Base-by-base conservation (phyloP, 2,888 invertebrate species). In the Orgyia antiqua region DNA sequence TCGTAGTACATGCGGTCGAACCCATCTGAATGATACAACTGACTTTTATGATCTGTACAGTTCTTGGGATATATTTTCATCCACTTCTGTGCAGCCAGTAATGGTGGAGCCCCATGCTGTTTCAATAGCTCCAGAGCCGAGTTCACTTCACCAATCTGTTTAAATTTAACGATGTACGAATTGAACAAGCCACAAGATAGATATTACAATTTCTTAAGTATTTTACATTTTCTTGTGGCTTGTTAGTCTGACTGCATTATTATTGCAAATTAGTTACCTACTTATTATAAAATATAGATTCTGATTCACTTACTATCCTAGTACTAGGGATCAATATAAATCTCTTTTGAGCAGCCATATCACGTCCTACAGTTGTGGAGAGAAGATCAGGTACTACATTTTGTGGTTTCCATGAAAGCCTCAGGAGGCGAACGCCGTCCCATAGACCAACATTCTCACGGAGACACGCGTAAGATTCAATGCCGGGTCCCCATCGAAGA, bases 391-490 rank as follows among this genome's bases (percentile, higher is more conserved):
- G 62, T 1, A 60, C 56, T 1, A 77, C 42, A 31, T 57, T 62
- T 0, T 45, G 11, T 0, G 80, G 82, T 3, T 51, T 40, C 80
- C 84, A 84, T 3, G 75, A 51, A 7, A 89, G 57, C 13, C 89
- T 65, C 1, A 87, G 50, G 13, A 90, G 66, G 36, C 73, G 72
- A 1, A 48, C 60, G 0, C 86, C 87, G 3, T 73, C 51, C 90
- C 90, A 90, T 7, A 89, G 50, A 0, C 90, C 90, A 1, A 89
- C 88, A 48, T 89, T 82, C 44, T 87, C 87, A 4, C 44, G 60
- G 1, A 78, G 68, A 41, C 73, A 55, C 0, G 74, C 40, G 33
- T 84, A 62, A 0, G 80, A 75, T 24, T 83, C 70, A 6, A 89
- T 60, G 0, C 90, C 90, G 1, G 90, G 89, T 18, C 90, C 90